Base-by-base conservation (phyloP, 2,888 invertebrate genomes). In the Sarcophaga rosellei region DNA sequence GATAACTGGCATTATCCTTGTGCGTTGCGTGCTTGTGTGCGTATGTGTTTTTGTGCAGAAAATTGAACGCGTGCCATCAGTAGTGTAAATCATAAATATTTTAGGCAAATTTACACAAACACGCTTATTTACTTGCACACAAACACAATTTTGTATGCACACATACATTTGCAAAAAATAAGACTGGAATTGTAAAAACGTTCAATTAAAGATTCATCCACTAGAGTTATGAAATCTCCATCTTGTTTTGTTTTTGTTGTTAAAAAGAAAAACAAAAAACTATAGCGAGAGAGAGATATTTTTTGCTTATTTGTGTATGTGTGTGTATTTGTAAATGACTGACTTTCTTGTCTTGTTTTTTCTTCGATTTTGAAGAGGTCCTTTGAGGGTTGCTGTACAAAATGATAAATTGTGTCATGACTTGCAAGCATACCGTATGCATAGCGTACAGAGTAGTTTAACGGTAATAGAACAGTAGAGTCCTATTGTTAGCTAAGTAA, bases 11-110 rank as follows among this genome's bases (percentile, higher is more conserved):
- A 61, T 81, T 84, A 84, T 84, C 78, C 84, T 73, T 65, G 77
- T 78, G 47, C 2, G 12, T 47, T 11, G 47, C 12, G 17, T 35
- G 35, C 3, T 10, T 35, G 53, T 53, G 4, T 53, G 53, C 17
- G 53, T 53, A 1, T 1, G 53, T 53, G 17, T 17, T 53, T 53
- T 15, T 17, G 53, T 17, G 70, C 81, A 81, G 66, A 81, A 86
- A 86, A 86, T 84, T 84, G 86, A 86, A 84, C 86, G 86, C 86
- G 86, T 86, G 86, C 86, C 86, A 86, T 84, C 81, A 86, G 84
- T 81, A 35, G 35, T 74, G 77, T 78, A 45, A 84, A 80, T 86
- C 78, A 84, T 86, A 86, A 81, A 81, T 81, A 57, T 70, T 86
- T 78, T 74, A 78, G 81, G 62, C 69, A 83, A 82, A 82, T 79